Evolutionary conservation across 2,797 vertebrate species (phyloP), one percentile per base, ranked within the genome.

Genomic region (Taeniopygia guttata): DNA sequence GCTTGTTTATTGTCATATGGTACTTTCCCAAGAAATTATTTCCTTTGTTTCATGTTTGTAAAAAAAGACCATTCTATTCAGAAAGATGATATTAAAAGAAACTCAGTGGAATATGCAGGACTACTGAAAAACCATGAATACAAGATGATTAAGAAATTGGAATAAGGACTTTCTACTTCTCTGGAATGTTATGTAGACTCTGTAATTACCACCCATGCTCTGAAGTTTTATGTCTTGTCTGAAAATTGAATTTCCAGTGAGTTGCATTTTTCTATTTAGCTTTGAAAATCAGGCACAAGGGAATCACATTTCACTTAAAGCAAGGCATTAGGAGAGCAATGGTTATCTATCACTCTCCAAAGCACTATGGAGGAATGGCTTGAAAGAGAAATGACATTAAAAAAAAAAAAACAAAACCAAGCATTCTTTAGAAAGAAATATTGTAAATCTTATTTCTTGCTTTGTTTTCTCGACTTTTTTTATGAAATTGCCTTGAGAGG

Each of bases 211-310:
- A 84, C n/a, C 22, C 42, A 77, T 74, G 34, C 62, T 68, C 64
- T 49, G n/a, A 95, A 63, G 45, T 51, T 89, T 93, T 85, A 87
- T 73, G 52, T 80, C 63, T 87, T 73, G 52, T 69, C 79, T 94
- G 72, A 95, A 95, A 84, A 91, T 36, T 59, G 68, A 42, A 89
- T 93, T 95, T 89, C 76, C 79, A 91, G 48, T 80, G 75, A 60
- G 72, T 46, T 89, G 70, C 55, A 76, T 89, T 94, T 58, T 91
- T 94, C 78, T 87, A 56, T 92, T 95, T 92, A 92, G 38, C 77
- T 92, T 81, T 76, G 51, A 68, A 92, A 91, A 89, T 79, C 70
- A 89, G 67, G 43, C 81, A 92, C 62, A 79, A 91, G 82, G 74
- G 82, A 95, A 89, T 76, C 55, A 66, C 84, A 73, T n/a, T 86